Percentiles rank a stretch among this genome's conserved stretches.
phyloP scores from a whole-genome alignment of 2,888 invertebrate species.

The Papilio gigon region DNA sequence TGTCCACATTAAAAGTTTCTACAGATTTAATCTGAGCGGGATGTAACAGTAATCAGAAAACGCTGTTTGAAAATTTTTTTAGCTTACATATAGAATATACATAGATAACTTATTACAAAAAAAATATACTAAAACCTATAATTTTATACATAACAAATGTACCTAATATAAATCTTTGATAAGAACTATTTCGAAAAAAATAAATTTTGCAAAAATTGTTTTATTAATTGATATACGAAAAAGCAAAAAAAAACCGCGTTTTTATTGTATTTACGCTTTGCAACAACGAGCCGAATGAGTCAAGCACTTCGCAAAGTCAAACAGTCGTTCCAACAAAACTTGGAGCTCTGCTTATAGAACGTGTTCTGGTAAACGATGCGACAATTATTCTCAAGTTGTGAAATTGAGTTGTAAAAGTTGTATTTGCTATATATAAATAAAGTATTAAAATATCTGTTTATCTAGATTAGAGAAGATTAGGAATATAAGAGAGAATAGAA shows the following conservation, averaged over 20 bases:
- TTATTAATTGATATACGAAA: no score
- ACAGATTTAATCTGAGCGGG: neutral
- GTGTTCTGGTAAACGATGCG: conserved; percentile 16
- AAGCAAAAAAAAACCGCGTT: neutral
- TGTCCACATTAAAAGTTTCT: neutral
- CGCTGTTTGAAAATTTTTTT: neutral
- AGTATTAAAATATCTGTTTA: neutral
- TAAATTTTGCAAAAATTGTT: no score
- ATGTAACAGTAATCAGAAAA: neutral
- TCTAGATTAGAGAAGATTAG: no score
- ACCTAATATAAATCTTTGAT: no score
- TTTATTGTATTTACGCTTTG: neutral
- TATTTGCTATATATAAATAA: neutral
- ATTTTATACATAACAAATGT: no score
- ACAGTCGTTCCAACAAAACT: conserved; percentile 22
- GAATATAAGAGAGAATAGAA: no score
- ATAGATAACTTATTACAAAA: no score
- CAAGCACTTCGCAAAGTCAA: conserved; percentile 17
- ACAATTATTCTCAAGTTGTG: conserved; percentile 15
- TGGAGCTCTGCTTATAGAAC: conserved; percentile 23
- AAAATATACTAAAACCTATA: no score
- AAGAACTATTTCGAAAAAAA: no score
- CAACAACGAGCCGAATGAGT: conserved; percentile 11
- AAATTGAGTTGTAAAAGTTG: conserved; percentile 1
- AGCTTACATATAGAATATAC: no score